phyloP scores from a whole-genome alignment of 2,797 vertebrate species.

The Atherinosoma microstoma region DNA sequence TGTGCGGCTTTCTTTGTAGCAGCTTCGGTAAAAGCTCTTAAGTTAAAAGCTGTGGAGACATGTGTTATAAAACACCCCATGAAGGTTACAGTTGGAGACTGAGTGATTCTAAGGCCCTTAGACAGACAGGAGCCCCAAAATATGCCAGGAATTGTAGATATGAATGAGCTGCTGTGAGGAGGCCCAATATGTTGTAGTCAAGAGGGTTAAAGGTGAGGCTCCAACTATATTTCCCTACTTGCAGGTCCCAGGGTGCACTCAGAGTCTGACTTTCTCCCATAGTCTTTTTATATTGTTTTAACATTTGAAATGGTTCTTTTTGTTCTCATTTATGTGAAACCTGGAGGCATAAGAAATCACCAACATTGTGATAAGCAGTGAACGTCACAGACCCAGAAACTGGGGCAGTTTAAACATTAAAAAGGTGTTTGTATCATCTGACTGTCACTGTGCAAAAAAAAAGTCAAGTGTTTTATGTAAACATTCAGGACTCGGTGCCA shows the following conservation, averaged over 20 bases:
- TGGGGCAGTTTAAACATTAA: neutral
- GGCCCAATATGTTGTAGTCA: slow-evolving; percentile 14
- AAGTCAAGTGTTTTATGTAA: slow-evolving; percentile 7
- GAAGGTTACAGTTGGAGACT: neutral
- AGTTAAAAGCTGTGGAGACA: neutral
- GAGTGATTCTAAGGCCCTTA: slow-evolving; percentile 28
- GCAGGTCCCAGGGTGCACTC: neutral
- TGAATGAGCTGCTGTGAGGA: slow-evolving; percentile 27
- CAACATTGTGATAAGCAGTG: neutral
- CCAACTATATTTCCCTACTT: slow-evolving; percentile 9
- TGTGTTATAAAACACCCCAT: neutral
- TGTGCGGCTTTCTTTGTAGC: neutral
- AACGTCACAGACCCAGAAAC: neutral
- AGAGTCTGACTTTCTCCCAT: neutral
- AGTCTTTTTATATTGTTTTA: no score
- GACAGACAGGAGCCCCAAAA: slow-evolving; percentile 32
- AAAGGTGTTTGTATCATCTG: neutral
- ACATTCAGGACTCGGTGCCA: neutral
- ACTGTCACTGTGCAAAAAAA: neutral
- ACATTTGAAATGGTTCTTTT: no score
- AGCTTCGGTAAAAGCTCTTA: slow-evolving; percentile 6
- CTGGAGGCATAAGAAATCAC: neutral
- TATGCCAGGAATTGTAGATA: slow-evolving; percentile 51
- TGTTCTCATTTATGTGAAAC: no score
- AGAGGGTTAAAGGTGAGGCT: slow-evolving; percentile 34